Evolutionary conservation across 1,140 invertebrate species (phyloP).

Genomic region (Gonatopus flavifemur): DNA sequence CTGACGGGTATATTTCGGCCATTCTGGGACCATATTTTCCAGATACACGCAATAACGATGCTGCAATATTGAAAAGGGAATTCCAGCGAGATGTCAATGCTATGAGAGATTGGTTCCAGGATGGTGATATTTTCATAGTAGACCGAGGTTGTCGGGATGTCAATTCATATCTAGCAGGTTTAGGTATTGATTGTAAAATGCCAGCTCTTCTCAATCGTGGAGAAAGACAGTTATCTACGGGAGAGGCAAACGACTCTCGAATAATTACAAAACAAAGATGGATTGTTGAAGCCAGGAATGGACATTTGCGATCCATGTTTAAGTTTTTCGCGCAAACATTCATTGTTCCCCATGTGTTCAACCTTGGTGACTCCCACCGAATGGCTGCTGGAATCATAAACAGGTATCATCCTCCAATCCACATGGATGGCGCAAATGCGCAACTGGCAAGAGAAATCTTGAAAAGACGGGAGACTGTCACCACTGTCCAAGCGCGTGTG

Average conservation of each 20-base stretch:
- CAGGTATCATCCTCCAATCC: slow-evolving; percentile 2
- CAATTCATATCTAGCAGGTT: too few species aligned
- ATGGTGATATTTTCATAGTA: too few species aligned
- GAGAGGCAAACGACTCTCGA: slow-evolving; percentile 19
- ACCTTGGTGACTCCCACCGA: too few species aligned
- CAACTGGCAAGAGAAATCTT: slow-evolving; percentile 12
- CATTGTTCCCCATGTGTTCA: too few species aligned
- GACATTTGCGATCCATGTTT: too few species aligned
- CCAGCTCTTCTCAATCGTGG: too few species aligned
- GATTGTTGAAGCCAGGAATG: too few species aligned
- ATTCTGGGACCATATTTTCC: slow-evolving; percentile 11
- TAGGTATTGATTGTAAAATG: too few species aligned
- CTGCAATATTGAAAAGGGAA: not conserved
- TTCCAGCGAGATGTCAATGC: not conserved
- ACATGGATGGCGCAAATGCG: slow-evolving; percentile 5
- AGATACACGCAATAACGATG: slow-evolving; percentile 5
- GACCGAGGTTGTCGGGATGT: slow-evolving; percentile 18
- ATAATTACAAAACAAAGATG: too few species aligned
- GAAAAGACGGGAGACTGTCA: slow-evolving; percentile 1
- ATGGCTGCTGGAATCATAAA: too few species aligned
- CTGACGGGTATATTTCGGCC: slow-evolving; percentile 12
- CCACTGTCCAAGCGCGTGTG: slow-evolving; percentile 14
- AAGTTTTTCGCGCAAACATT: not conserved
- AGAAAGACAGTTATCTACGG: slow-evolving; percentile 11
- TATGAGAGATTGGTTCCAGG: not conserved